Base-by-base conservation (phyloP, 2,797 vertebrate genomes). In the Cirrhinus molitorella region DNA sequence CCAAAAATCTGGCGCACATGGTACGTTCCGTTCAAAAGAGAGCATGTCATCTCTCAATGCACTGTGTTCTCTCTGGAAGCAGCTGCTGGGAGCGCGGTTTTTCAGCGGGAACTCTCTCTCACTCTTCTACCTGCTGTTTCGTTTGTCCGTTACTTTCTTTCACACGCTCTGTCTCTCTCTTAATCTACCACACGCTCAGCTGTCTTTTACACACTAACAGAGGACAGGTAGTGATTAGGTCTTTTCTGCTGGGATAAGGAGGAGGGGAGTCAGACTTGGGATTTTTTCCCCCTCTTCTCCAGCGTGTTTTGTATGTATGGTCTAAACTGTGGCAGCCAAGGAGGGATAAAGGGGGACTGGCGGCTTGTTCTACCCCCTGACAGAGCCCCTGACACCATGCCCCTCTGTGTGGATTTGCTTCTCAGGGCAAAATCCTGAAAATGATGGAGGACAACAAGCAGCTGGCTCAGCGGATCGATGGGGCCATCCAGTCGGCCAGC, bases 401-500 rank as follows among this genome's bases (percentile, higher is more conserved):
- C 89, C 90, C 94, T 95, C 95, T 96, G 91, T 96, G 92, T 93
- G 96, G 94, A 94, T 96, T 91, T 92, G 94, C 91, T 94, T 94
- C 94, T 92, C 96, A 97, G 96, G 96, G 96, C 93, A 96, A 96
- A 92, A 97, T 97, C 95, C 96, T 96, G 93, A 96, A 95, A 95
- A 97, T 98, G 96, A 99, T 98, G 97, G 97, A 98, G 86, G 97
- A 98, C 94, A 98, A 97, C 94, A 97, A 97, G 92, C 96, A 97
- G 94, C 96, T 98, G 94, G 97, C 96, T 75, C 96, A 96, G 89
- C 95, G 96, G 92, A 96, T 98, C 89, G 97, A 99, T 94, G 97
- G 96, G 92, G 97, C 97, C 92, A 96, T 98, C 92, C 96, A 96
- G 94, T 96, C 97, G 23, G 97, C 97, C 93, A 96, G 96, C 88